Evolutionary conservation across 2,888 invertebrate genomes (phyloP), one percentile per base, ranked within the genome.

Genomic region (Galerucella nymphaeae): DNA sequence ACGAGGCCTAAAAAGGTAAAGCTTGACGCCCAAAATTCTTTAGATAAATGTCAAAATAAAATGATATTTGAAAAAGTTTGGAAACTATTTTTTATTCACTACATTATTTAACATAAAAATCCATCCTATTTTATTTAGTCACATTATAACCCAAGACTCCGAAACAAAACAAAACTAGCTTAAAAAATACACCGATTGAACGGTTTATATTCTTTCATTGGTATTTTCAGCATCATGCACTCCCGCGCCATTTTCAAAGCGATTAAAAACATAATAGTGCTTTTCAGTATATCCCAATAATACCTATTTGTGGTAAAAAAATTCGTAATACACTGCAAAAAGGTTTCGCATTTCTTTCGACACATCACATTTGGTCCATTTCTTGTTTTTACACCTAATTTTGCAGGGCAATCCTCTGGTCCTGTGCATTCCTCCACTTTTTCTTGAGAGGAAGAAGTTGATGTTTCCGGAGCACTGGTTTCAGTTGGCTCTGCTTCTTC

Each of bases 231-330:
- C 75, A 75, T 77, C 20, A 78, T 76, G 45, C 79, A 78, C 66
- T 81, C 80, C 23, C 78, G 74, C 2, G 81, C 79, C 75, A 81
- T 76, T 72, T 81, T 80, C 41, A 80, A 63, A 14, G 81, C 81
- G 14, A 81, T 6, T 14, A 78, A 18, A 68, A 81, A 81, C 20
- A 81, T 66, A 8, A 80, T 58, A 0, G 76, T 66, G 62, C 79
- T 79, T 75, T 80, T 80, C 13, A 76, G 30, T 45, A 78, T 78
- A 38, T 78, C 66, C 58, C 77, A 42, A 58, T 77, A 80, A 65
- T 80, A 81, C 45, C 68, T 70, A 6, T 77, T 74, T 18, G 16
- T 16, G 18, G 61, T 62, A 18, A 62, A 62, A 42, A n/a, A 41
- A 11, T 18, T 41, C 9, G 42, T 42, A 9, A 62, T 16, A n/a